phyloP scores from a whole-genome alignment of 2,888 invertebrate species.

The Lepetodrilus schrolli region DNA sequence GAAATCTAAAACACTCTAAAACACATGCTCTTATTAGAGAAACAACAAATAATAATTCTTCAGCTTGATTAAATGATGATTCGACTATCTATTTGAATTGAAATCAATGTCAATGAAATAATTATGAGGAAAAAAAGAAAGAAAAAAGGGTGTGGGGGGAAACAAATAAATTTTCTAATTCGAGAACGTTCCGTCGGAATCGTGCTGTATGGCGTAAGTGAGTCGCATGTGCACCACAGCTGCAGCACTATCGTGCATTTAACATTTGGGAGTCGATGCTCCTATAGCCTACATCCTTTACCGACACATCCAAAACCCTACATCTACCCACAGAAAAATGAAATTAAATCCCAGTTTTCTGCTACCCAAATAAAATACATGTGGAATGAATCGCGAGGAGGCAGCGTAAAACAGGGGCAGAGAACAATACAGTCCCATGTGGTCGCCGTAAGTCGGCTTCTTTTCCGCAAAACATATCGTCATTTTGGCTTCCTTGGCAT shows the following conservation, averaged over 20 bases:
- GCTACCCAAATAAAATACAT: constrained; percentile 30
- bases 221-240: not conserved
- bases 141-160: no score
- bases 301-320: constrained; percentile 7
- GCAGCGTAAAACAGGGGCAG: not conserved
- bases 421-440: not conserved
- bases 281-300: constrained; percentile 20
- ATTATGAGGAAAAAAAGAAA: no score
- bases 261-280: constrained; percentile 19
- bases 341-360: constrained; percentile 34
- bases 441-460: not conserved
- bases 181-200: no score
- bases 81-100: no score
- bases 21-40: no score
- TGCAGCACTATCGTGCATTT: constrained; percentile 7
- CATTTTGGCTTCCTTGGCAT: not conserved
- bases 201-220: no score
- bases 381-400: not conserved
- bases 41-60: no score
- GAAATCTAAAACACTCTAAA: no score
- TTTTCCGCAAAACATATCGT: not conserved
- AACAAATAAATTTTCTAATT: no score
- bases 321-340: constrained; percentile 29
- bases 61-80: no score
- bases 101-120: no score